phyloP scores from a whole-genome alignment of 2,888 invertebrate species.

The Ditula angustiorana region DNA sequence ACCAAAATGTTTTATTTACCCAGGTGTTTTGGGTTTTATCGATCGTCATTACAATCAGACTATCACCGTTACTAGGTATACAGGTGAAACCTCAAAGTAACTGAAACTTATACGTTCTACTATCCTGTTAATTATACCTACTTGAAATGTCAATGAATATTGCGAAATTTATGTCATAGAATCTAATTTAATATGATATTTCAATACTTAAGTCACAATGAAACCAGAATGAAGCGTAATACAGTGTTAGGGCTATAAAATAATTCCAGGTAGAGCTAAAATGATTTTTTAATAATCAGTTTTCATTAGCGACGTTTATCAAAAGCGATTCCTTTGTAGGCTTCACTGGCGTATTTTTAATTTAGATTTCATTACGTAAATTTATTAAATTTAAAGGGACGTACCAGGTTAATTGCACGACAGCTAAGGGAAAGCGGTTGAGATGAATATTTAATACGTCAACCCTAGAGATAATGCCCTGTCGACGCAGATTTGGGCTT shows the following conservation, averaged over 20 bases:
- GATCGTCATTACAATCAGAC: no score
- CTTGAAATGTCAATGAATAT: no score
- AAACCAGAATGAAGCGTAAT: no score
- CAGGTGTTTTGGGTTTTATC: no score
- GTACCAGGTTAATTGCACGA: slow-evolving; percentile 61
- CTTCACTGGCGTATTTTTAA: slow-evolving; percentile 15
- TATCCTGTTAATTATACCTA: no score
- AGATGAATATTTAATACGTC: slow-evolving; percentile 62
- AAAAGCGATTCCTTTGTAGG: slow-evolving; percentile 5
- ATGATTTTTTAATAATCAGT: not conserved
- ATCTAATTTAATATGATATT: no score
- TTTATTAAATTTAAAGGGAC: slow-evolving; percentile 64
- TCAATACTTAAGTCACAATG: not conserved
- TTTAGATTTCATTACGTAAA: slow-evolving; percentile 23
- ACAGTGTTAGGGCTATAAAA: not conserved
- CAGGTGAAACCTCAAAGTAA: no score
- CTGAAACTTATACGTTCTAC: no score
- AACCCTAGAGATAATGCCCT: slow-evolving; percentile 49
- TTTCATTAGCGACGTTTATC: not conserved
- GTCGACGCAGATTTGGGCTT: slow-evolving; percentile 48
- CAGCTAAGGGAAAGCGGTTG: slow-evolving; percentile 58
- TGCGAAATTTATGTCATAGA: no score
- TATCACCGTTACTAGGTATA: no score
- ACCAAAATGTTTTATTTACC: no score
- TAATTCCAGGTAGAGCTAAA: not conserved